Percentiles rank a stretch among this genome's conserved stretches.
These are phyloP conservation scores for Pachypanchax playfairii DNA, from an alignment of 2,113 vertebrate genomes.

Conservation along the genomic window DNA sequence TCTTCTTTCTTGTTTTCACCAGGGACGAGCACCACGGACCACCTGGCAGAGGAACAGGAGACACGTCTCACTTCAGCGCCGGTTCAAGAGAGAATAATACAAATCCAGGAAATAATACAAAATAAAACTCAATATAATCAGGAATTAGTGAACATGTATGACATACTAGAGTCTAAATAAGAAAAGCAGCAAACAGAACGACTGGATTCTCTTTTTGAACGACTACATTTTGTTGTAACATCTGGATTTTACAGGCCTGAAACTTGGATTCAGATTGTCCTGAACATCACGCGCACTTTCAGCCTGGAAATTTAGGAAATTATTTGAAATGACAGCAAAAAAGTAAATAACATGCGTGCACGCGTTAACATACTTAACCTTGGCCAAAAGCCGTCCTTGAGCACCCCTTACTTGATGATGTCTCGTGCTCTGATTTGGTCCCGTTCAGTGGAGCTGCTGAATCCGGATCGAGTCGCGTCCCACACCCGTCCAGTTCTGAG, in stretches of 20 bases:
- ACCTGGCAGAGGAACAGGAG: constrained; percentile 75
- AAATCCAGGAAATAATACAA: not conserved
- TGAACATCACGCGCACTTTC: no score
- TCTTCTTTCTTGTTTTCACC: constrained; percentile 89
- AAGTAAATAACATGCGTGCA: no score
- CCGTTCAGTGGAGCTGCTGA: constrained; percentile 78
- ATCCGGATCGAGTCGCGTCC: constrained; percentile 79
- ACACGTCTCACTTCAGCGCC: constrained; percentile 27
- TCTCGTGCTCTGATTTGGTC: constrained; percentile 83
- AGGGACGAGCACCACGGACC: constrained; percentile 89
- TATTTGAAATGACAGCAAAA: no score
- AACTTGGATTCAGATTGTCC: no score
- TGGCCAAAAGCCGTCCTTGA: constrained; percentile 86
- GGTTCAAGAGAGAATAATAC: not conserved
- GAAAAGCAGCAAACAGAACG: no score
- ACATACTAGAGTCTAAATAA: no score
- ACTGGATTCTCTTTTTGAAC: no score
- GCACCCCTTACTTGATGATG: constrained; percentile 82
- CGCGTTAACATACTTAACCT: constrained; percentile 79
- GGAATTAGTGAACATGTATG: no score
- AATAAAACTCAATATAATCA: no score
- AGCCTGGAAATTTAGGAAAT: no score
- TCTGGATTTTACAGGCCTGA: no score
- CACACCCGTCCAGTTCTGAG: constrained; percentile 78
- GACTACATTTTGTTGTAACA: no score